Base-by-base conservation (phyloP, 1,140 invertebrate genomes). In the Drosophila pseudoobscura region DNA sequence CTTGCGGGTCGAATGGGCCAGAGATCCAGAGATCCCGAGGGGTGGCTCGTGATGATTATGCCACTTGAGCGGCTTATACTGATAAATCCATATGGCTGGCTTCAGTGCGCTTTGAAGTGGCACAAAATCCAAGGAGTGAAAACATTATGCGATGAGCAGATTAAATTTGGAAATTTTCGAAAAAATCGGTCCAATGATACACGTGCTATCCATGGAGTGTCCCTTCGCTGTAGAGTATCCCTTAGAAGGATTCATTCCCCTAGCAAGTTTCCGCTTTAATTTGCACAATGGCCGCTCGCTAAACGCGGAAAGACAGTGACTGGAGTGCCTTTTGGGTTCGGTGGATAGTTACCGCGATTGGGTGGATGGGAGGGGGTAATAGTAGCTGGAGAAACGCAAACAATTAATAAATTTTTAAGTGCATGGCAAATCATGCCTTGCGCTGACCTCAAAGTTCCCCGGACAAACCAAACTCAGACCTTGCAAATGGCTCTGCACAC, bases 361-460 rank as follows among this genome's bases (percentile, higher is more conserved):
- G 1, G 49, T 17, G n/a, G 31, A 8, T 26, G 41, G n/a, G 8
- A 22, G 24, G 3, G 3, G 24, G 3, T 24, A 24, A 5, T 24
- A 24, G 24, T 45, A 41, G 35, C 54, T 49, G 57, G 54, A 58
- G 68, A 72, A 84, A 85, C 62, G 72, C 82, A 87, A 85, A 82
- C 80, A 85, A 87, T 85, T 85, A 87, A 85, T 87, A 87, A 80
- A 85, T 85, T 82, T 85, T 85, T 87, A 87, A 84, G 82, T 84
- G 82, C 73, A 66, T 43, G 51, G 80, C 77, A 83, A 83, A 83
- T 80, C 74, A 66, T 73, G 80, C 61, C 47, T 66, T 71, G 53
- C 63, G 80, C 71, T 74, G 71, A 75, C 76, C 80, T 64, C 54
- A 71, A 69, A 75, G 61, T 49, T 63, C 75, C 31, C 4, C 35